These are phyloP conservation scores for Mus caroli DNA, from an alignment of 2,797 vertebrate genomes.

Conservation along the genomic window DNA sequence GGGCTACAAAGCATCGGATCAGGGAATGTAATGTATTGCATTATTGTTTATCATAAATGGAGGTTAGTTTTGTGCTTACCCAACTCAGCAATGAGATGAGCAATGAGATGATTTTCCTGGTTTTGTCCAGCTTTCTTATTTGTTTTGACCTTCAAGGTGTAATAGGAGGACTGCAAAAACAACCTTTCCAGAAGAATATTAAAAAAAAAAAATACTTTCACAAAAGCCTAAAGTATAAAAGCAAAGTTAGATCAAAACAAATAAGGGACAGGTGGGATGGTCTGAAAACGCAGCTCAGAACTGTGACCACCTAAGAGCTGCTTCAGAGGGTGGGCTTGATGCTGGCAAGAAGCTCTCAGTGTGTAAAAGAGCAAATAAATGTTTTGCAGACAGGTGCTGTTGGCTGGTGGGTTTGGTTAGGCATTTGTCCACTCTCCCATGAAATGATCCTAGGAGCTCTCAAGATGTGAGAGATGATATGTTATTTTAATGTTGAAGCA, in stretches of 20 bases:
- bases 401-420: background rate
- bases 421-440: conserved; percentile 37
- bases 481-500: conserved; percentile 63
- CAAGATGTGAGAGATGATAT: conserved; percentile 49
- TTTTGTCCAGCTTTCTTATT: background rate
- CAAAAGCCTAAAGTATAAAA: conserved; percentile 29
- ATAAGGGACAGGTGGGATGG: background rate
- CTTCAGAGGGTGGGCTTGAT: background rate
- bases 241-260: conserved; percentile 17
- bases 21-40: background rate
- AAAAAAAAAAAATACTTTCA: background rate
- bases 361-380: background rate
- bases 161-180: background rate
- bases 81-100: background rate
- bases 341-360: background rate
- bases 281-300: background rate
- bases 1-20: background rate
- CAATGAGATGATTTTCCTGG: background rate
- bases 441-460: conserved; percentile 71
- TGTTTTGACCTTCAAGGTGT: background rate
- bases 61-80: background rate
- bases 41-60: background rate
- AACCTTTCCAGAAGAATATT: background rate
- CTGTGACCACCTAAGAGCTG: background rate
- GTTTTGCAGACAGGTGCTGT: conserved; percentile 11